Percentiles rank a stretch among this genome's conserved stretches.
Conservation (phyloP, 2,113 vertebrate species). For the Macquaria ambigua region DNA sequence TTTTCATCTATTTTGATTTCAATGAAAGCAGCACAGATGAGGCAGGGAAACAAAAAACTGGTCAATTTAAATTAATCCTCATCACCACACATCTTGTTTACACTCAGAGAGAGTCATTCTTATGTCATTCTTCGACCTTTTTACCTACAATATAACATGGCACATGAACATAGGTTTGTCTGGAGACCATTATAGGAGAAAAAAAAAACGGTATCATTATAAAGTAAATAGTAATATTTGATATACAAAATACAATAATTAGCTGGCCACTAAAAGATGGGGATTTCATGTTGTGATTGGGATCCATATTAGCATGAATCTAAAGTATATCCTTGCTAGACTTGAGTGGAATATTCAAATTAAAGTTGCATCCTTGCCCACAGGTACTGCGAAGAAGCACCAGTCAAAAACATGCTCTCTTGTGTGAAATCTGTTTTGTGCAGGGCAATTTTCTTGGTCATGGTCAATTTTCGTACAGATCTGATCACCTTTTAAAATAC, state of each 20-base stretch:
- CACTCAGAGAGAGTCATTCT: neutral
- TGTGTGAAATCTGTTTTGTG: neutral
- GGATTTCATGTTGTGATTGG: neutral
- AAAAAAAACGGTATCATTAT: too few species aligned
- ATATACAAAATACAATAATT: neutral
- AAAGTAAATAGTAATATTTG: too few species aligned
- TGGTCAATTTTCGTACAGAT: neutral
- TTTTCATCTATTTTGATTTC: constrained; percentile 1
- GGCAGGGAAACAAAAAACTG: neutral
- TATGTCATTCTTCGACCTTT: neutral
- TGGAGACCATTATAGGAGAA: too few species aligned
- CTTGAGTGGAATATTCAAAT: neutral
- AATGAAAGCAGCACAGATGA: neutral
- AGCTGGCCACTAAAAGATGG: neutral
- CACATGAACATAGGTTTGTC: too few species aligned
- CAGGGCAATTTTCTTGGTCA: neutral
- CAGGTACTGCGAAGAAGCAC: neutral
- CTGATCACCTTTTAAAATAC: constrained; percentile 36
- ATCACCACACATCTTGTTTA: neutral
- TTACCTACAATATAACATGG: neutral
- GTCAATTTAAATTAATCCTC: neutral
- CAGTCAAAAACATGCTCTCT: neutral
- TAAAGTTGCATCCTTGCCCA: neutral
- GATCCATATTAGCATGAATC: neutral
- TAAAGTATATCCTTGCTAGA: neutral